Conservation (phyloP, 2,797 vertebrate genomes). For the Artibeus jamaicensis region DNA sequence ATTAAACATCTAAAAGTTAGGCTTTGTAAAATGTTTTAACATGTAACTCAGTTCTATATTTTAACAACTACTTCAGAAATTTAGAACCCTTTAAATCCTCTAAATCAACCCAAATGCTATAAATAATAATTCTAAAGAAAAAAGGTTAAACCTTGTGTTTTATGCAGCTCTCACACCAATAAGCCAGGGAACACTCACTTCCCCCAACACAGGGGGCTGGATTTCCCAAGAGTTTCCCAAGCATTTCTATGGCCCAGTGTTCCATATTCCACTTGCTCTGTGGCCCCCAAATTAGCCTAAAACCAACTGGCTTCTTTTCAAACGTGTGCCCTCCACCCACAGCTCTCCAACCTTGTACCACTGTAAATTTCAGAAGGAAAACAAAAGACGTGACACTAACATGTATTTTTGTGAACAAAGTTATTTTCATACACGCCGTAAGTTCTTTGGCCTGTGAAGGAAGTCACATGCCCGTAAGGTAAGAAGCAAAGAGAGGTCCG, state of each 20-base stretch:
- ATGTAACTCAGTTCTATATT: neutral
- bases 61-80: neutral
- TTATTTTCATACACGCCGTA: neutral
- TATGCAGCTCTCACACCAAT: neutral
- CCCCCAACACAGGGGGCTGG: neutral
- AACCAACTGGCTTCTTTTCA: neutral
- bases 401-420: neutral
- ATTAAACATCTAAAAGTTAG: neutral
- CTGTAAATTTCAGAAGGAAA: neutral
- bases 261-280: neutral
- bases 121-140: neutral
- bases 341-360: neutral
- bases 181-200: neutral
- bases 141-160: neutral
- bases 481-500: neutral
- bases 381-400: neutral
- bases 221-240: neutral
- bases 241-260: neutral
- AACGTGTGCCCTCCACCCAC: neutral
- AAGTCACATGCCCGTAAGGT: neutral
- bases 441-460: neutral
- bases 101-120: neutral
- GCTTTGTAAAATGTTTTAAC: neutral
- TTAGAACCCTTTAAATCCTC: neutral
- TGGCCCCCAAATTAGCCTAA: neutral